These are phyloP conservation scores for Blastomussa wellsi DNA, from an alignment of 92 coral and sea anemone species.

Conservation along the genomic window DNA sequence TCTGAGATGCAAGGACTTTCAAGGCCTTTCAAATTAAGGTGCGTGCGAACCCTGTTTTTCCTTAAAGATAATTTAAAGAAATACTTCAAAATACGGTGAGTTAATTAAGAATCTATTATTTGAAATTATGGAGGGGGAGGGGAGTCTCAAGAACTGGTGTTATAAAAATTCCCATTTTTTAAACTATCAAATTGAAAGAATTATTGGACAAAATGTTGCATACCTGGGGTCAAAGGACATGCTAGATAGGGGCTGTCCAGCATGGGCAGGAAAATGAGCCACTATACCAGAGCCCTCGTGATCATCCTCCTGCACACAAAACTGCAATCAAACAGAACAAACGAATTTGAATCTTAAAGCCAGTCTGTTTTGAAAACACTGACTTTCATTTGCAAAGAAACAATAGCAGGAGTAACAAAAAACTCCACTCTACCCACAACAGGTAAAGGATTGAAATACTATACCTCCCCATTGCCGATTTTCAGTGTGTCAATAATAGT, in stretches of 20 bases:
- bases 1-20: no score
- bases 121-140: no score
- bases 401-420: no score
- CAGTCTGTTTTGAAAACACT: neutral
- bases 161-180: no score
- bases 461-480: slow-evolving; percentile 83
- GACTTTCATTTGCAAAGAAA: no score
- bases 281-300: slow-evolving; percentile 86
- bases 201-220: neutral
- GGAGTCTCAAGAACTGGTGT: no score
- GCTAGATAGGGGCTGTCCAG: slow-evolving; percentile 90
- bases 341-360: neutral
- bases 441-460: neutral
- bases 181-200: neutral
- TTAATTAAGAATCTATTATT: no score
- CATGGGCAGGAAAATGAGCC: slow-evolving; percentile 95
- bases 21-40: no score
- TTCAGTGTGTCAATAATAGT: slow-evolving; percentile 81
- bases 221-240: slow-evolving; percentile 94
- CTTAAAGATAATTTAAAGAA: no score
- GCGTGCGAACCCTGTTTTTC: no score
- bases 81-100: no score
- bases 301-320: slow-evolving; percentile 91
- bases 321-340: slow-evolving; percentile 21
- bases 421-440: neutral